Evolutionary conservation across 1,140 invertebrate genomes (phyloP), one percentile per base, ranked within the genome.

Genomic region (Cotesia vestalis): DNA sequence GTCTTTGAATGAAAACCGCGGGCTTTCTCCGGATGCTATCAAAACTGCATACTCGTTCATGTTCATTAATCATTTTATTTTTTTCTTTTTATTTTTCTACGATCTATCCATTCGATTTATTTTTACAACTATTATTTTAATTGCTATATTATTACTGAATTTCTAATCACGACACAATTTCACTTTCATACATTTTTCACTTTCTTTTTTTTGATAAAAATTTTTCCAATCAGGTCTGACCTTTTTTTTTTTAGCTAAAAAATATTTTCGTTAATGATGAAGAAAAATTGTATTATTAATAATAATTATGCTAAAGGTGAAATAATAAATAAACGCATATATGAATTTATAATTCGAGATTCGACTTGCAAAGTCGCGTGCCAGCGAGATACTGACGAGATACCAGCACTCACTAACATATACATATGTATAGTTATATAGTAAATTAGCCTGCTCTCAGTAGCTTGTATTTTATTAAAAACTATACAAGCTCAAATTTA

Each of bases 41-140:
- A 84, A 73, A 74, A 83, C 77, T 5, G 79, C 77, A 75, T 79
- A 84, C 46, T 84, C 84, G 74, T 76, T 78, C 84, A 85, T 64
- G 4, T 14, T 84, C 69, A 72, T 74, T 57, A 63, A 63, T 20
- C 4, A 27, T 9, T 60, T 60, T 73, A 73, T 69, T 74, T 46
- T 63, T 69, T 52, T 36, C 9, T 61, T n/a, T 69, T 74, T 46
- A 60, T 69, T 52, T 36, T 11, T 61, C n/a, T 14, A 73, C 9
- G 34, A 60, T 57, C 46, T 66, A 35, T 14, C 53, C 17, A 34
- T 52, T 20, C 1, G 6, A 52, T 20, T 46, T 38, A 1, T 27
- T 27, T 27, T 27, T 27, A 27, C 27, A 27, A 27, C 2, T 27
- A 27, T 27, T 27, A 27, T 1, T 27, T 27, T 27, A 27, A 27